Percentiles rank a stretch among this genome's conserved stretches.
Conservation (phyloP, 2,113 vertebrate species). For the Accipiter cooperii region DNA sequence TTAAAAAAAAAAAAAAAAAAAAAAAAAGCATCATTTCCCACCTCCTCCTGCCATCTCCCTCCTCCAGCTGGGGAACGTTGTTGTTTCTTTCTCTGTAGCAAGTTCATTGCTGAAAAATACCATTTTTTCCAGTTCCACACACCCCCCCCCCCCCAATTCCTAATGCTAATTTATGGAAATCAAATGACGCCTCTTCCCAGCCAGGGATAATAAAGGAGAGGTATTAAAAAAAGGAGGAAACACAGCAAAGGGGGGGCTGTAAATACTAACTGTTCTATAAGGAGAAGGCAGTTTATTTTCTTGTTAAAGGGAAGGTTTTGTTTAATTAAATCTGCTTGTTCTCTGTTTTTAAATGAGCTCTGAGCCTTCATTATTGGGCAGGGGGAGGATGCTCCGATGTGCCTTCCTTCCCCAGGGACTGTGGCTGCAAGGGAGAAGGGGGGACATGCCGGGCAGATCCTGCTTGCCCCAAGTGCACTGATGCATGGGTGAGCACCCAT, state of each 20-base stretch:
- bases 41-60: neutral
- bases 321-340: conserved; percentile 68
- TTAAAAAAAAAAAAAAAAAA: neutral
- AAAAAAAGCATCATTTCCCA: neutral
- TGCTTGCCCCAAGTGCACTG: fast-evolving
- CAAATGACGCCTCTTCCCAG: neutral
- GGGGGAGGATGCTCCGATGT: neutral
- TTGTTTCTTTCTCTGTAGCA: neutral
- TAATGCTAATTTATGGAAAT: conserved; percentile 43
- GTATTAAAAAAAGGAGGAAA: neutral
- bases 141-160: neutral
- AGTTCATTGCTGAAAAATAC: neutral
- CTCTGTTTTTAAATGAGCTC: conserved; percentile 29
- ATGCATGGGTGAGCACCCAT: fast-evolving
- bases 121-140: neutral
- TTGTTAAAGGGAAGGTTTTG: conserved; percentile 38
- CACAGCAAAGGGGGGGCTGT: neutral
- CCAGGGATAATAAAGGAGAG: conserved; percentile 16
- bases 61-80: neutral
- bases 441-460: fast-evolving
- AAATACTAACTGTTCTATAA: conserved; percentile 56
- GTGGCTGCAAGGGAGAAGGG: fast-evolving
- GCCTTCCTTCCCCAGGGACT: neutral
- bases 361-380: neutral
- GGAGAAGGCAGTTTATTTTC: conserved; percentile 26